Conservation (phyloP, 2,888 invertebrate species). For the Ochropleura leucogaster region DNA sequence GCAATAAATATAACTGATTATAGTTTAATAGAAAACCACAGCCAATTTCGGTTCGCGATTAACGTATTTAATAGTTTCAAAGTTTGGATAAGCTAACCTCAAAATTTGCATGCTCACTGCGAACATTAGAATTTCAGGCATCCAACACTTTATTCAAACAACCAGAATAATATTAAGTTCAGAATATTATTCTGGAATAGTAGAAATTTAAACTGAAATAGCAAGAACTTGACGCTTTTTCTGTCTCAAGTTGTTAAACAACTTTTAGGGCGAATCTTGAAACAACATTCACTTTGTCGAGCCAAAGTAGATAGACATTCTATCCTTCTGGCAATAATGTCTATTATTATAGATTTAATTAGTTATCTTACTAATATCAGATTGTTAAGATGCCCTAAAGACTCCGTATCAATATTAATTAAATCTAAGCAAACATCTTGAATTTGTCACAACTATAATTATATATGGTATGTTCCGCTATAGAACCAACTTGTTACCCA, state of each 20-base stretch:
- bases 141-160: constrained; percentile 42
- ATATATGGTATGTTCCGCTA: neutral
- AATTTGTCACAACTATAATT: neutral
- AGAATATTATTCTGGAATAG: constrained; percentile 44
- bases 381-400: constrained; percentile 13
- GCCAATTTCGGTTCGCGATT: constrained; percentile 33
- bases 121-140: constrained; percentile 32
- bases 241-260: neutral
- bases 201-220: constrained; percentile 28
- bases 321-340: constrained; percentile 3
- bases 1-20: neutral
- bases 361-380: constrained; percentile 17
- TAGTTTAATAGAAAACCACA: constrained; percentile 20
- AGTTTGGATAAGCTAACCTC: constrained; percentile 46
- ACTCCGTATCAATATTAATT: constrained; percentile 30
- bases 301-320: neutral
- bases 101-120: constrained; percentile 51
- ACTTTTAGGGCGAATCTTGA: constrained; percentile 12
- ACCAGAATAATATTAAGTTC: constrained; percentile 40
- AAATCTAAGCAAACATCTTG: constrained; percentile 11
- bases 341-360: constrained; percentile 19
- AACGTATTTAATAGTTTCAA: constrained; percentile 48
- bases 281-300: neutral
- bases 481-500: constrained; percentile 11
- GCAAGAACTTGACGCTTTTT: constrained; percentile 23